phyloP scores from a whole-genome alignment of 2,797 vertebrate species.

The Avahi laniger region DNA sequence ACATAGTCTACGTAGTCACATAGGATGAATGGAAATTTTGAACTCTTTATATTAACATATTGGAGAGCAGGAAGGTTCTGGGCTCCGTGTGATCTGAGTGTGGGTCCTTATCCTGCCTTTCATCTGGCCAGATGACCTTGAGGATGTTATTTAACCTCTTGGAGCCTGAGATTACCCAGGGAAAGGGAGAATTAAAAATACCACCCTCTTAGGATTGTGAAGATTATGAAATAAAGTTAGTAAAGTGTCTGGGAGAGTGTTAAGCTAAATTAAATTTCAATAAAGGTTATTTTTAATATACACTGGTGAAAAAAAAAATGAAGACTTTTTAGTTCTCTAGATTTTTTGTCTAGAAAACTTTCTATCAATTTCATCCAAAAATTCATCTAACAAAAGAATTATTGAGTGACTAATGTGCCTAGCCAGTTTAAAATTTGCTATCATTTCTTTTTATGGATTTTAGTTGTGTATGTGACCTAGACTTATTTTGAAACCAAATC shows the following conservation, averaged over 20 bases:
- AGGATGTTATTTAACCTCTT: neutral
- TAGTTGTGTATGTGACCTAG: neutral
- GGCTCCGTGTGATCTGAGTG: neutral
- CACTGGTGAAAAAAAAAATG: no score
- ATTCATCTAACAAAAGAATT: slow-evolving; percentile 11
- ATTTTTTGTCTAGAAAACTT: neutral
- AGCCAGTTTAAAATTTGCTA: neutral
- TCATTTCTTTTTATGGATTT: neutral
- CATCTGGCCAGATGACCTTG: neutral
- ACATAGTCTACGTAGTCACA: neutral
- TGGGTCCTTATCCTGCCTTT: neutral
- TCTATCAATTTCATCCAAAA: neutral
- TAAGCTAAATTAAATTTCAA: slow-evolving; percentile 10
- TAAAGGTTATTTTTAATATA: neutral
- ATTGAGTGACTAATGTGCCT: neutral
- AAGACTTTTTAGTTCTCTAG: slow-evolving; percentile 23
- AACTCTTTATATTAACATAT: neutral
- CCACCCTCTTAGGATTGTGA: neutral
- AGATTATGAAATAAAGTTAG: neutral
- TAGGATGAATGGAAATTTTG: neutral
- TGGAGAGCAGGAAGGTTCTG: neutral
- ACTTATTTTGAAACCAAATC: neutral
- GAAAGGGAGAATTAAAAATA: neutral
- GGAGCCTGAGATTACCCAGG: neutral
- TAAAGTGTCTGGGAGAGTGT: neutral